Percentiles rank a stretch among this genome's conserved stretches.
These are phyloP conservation scores for Drosophila aff. DNA, from an alignment of 1,140 invertebrate genomes.

Conservation along the genomic window DNA sequence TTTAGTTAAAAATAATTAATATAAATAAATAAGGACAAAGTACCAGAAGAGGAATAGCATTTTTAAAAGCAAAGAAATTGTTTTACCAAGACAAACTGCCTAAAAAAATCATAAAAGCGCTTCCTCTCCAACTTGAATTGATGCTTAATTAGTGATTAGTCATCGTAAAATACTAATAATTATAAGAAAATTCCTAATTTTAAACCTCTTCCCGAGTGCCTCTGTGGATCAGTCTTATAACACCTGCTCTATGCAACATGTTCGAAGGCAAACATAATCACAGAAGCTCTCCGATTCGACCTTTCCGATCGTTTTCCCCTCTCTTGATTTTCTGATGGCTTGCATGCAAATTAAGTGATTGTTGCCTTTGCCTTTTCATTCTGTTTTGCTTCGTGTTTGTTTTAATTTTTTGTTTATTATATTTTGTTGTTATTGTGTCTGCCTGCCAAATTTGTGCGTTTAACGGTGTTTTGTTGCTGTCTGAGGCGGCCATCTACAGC, in stretches of 20 bases:
- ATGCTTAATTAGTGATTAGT: neutral
- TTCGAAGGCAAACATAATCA: conserved; percentile 30
- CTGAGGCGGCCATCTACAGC: conserved; percentile 37
- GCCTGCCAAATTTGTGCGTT: conserved; percentile 54
- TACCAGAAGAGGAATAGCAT: neutral
- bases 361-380: conserved; percentile 32
- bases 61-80: neutral
- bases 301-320: conserved; percentile 19
- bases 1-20: neutral
- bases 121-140: neutral
- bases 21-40: neutral
- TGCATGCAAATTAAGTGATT: conserved; percentile 43
- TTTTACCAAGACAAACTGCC: neutral
- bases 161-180: too few species aligned
- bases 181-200: neutral
- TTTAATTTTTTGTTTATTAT: neutral
- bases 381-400: conserved; percentile 9
- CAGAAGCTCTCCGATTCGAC: conserved; percentile 13
- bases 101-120: neutral
- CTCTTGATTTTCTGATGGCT: conserved; percentile 11
- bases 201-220: neutral
- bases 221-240: neutral
- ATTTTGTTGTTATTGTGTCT: conserved; percentile 13
- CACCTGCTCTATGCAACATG: conserved; percentile 36
- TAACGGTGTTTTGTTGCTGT: conserved; percentile 42